Evolutionary conservation across 2,113 vertebrate genomes (phyloP), one percentile per base, ranked within the genome.

Genomic region (Natator depressus): DNA sequence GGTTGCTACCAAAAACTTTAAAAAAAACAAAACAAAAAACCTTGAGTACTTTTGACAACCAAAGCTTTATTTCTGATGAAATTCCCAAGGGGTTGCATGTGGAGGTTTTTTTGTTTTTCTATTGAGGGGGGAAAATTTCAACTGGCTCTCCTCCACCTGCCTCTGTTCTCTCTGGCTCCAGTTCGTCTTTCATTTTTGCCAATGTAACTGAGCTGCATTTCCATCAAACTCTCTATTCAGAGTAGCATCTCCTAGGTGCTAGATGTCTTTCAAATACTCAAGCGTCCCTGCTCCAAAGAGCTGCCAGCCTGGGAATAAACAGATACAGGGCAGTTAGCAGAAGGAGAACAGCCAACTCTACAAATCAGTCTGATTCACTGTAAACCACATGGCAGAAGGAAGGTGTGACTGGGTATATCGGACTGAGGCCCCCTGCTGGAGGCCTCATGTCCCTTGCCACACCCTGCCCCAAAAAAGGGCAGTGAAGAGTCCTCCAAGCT

Each of bases 211-310:
- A 76, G 38, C 38, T 76, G 72, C 10, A 25, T 25, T 46, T 76
- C 72, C 10, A 46, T 46, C 38, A 46, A 25, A 20, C 20, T 42
- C 11, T 65, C 72, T 42, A 42, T 46, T 25, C 38, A 46, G 10
- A 42, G 72, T 25, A 42, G 22, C 24, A 35, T 17, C 38, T 24
- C 4, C 24, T 83, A 57, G 49, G 14, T 8, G 19, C 2, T 35
- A 25, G n/a, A n/a, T 42, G 12, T n/a, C 51, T 10, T 16, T 57
- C 47, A 12, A 25, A 46, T 12, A 1, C 59, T 38, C 47, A 0
- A 0, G 38, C 89, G 47, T 51, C 72, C 31, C 4, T 72, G 35
- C 90, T 22, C n/a, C 3, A 0, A 5, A 82, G 46, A 24, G 22
- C 29, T 0, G 0, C 22, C 69, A 42, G 38, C 25, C 72, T 75